A percentile compares a stretch with the other conserved stretches of the same genome.
Conservation (phyloP, 2,113 vertebrate species). For the Manacus vitellinus region DNA sequence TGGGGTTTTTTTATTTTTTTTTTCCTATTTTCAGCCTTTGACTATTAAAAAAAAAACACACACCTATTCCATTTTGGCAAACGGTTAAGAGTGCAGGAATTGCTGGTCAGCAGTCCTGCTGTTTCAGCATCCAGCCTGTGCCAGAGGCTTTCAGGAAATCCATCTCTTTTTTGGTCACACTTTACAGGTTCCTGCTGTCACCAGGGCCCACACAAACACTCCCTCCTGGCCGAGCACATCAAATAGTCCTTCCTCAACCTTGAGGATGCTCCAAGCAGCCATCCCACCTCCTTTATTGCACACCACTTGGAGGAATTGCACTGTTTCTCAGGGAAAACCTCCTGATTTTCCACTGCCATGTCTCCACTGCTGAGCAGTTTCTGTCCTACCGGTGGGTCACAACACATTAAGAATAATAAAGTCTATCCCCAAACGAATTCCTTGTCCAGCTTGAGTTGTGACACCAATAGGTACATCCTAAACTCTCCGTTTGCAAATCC, state of each 20-base stretch:
- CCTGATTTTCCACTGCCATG: background rate
- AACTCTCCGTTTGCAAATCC: background rate
- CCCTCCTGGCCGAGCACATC: background rate
- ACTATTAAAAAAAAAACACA: background rate
- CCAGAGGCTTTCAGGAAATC: background rate
- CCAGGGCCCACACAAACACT: background rate
- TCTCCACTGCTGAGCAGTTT: background rate
- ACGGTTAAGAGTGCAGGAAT: background rate
- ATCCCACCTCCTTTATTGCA: background rate
- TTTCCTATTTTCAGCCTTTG: conserved; percentile 16
- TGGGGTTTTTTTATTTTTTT: background rate
- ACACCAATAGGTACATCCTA: background rate
- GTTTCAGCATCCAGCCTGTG: background rate
- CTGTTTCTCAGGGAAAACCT: background rate
- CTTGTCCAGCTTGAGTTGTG: background rate
- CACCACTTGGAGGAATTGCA: background rate
- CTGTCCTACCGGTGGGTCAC: background rate
- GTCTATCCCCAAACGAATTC: background rate
- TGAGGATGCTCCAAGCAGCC: background rate
- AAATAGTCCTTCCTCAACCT: background rate
- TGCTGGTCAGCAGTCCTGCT: conserved; percentile 26
- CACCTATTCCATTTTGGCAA: background rate
- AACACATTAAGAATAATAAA: background rate
- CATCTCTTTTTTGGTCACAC: background rate
- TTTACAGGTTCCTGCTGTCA: background rate